Percentiles rank a stretch among this genome's conserved stretches.
Evolutionary conservation across 2,113 vertebrate genomes (phyloP).

Genomic region (Mirounga angustirostris): DNA sequence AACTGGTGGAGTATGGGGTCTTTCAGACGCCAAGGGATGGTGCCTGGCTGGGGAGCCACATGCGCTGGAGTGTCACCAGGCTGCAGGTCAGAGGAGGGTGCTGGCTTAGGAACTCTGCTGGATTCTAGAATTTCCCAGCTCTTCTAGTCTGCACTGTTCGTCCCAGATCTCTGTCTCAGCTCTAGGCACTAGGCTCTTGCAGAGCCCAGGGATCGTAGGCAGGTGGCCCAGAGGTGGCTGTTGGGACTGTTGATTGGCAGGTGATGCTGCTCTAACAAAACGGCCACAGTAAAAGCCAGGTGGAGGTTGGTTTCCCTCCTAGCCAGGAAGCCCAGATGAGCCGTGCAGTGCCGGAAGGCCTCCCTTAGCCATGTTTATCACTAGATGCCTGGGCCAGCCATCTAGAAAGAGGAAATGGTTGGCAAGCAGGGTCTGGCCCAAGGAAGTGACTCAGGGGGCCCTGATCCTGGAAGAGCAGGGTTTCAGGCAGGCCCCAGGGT

Average conservation of each 20-base stretch:
- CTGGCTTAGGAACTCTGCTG: neutral
- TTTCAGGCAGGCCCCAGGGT: neutral
- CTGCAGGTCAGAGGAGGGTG: neutral
- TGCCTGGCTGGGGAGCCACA: neutral
- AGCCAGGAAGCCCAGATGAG: neutral
- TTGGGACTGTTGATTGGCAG: neutral
- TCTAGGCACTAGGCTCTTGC: neutral
- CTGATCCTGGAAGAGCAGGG: neutral
- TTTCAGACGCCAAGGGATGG: neutral
- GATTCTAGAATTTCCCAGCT: neutral
- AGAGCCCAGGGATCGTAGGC: neutral
- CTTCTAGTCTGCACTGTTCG: neutral
- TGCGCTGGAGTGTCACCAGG: neutral
- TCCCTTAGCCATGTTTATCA: neutral
- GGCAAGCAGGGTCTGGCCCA: neutral
- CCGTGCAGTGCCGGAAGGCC: neutral
- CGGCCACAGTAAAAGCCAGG: neutral
- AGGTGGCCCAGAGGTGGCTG: neutral
- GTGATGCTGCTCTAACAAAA: neutral
- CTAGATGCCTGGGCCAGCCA: neutral
- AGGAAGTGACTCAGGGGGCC: neutral
- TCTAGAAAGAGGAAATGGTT: neutral
- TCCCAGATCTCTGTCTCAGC: neutral
- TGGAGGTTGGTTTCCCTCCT: neutral
- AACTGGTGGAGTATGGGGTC: neutral